Base-by-base conservation (phyloP, 2,888 invertebrate genomes). In the Cabera pusaria region DNA sequence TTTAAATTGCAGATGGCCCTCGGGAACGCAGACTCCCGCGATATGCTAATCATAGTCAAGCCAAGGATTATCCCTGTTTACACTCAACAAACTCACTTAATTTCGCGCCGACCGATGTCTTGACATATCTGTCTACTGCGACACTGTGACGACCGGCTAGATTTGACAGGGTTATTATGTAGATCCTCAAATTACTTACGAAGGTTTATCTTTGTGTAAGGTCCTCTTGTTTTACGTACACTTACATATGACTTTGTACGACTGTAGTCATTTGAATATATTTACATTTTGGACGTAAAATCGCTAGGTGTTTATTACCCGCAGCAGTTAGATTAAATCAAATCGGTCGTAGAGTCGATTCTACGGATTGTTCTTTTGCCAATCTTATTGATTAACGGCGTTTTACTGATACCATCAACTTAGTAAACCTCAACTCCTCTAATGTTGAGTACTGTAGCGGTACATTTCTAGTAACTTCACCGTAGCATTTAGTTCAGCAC, bases 31-130 rank as follows among this genome's bases (percentile, higher is more conserved):
- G 83, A 86, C 86, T 81, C 69, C 78, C 82, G 82, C 86, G 87
- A 86, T 86, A 88, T 88, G 87, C 86, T 88, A 88, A 88, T 88
- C 84, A 87, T 84, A 85, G 83, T 71, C 83, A 81, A 87, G 86
- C 85, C 72, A 82, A 82, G 87, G 86, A 88, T 88, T 86, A 88
- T 87, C 85, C 86, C 85, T 86, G 86, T 88, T 87, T 87, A 88
- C 87, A 86, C 86, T 85, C 85, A 85, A 86, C 87, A 86, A 88
- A 88, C 85, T 86, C 82, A 85, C 86, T 88, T 88, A 86, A 88
- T 86, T 87, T 88, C 71, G 70, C 71, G 68, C 76, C 75, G 77
- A 82, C 79, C 79, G 79, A 75, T 79, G 77, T 78, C 83, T 76
- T 72, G 70, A 73, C 75, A 76, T 73, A 75, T 76, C 77, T 70